Evolutionary conservation across 1,140 invertebrate species (phyloP).

Genomic region (Platyscapa corneri): DNA sequence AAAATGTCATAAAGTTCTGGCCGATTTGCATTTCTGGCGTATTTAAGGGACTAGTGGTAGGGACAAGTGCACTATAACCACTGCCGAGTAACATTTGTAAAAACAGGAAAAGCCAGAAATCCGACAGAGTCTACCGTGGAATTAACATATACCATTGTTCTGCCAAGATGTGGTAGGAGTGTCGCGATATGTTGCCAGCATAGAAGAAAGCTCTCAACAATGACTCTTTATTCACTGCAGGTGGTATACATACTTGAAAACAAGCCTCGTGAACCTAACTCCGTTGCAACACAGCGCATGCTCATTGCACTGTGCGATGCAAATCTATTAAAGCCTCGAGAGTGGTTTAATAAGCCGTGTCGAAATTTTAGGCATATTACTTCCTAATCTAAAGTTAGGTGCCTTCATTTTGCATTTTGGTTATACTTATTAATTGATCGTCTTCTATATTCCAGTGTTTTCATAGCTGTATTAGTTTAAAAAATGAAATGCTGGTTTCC

Average conservation of each 20-base stretch:
- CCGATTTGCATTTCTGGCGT: constrained; percentile 41
- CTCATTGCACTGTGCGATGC: neutral
- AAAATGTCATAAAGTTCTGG: constrained; percentile 37
- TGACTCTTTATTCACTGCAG: constrained; percentile 61
- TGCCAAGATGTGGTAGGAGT: constrained; percentile 50
- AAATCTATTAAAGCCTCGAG: constrained; percentile 23
- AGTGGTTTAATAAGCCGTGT: constrained; percentile 26
- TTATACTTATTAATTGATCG: neutral
- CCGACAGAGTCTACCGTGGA: constrained; percentile 44
- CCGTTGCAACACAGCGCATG: neutral
- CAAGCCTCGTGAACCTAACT: neutral
- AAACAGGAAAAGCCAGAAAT: constrained; percentile 26
- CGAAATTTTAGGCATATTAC: constrained; percentile 39
- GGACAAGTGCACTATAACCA: neutral
- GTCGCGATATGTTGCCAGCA: constrained; percentile 6
- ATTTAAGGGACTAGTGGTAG: neutral
- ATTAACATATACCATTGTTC: constrained; percentile 70
- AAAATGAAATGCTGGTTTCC: neutral
- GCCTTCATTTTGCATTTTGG: neutral
- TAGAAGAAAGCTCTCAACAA: constrained; percentile 60
- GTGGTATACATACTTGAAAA: constrained; percentile 55
- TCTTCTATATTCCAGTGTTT: neutral
- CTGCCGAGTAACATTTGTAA: constrained; percentile 30
- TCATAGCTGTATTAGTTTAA: neutral
- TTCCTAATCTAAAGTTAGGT: constrained; percentile 40